Conservation (phyloP, 2,888 invertebrate species). For the Stenchaetothrips biformis region DNA sequence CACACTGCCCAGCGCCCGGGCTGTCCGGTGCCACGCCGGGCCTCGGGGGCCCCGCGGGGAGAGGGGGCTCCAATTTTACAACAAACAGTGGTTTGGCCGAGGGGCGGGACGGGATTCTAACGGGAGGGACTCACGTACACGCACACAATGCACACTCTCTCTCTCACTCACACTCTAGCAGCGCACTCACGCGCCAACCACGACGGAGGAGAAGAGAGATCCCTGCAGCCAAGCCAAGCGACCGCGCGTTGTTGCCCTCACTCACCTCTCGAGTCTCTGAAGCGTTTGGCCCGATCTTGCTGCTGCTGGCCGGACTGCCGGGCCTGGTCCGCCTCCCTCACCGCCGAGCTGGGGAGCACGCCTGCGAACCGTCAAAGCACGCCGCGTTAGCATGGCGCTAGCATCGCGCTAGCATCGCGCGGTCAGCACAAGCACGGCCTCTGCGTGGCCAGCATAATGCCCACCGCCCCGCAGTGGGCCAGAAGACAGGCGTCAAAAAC, state of each 20-base stretch:
- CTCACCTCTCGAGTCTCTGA: constrained; percentile 15
- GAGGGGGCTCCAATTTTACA: background rate
- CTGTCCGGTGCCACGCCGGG: background rate
- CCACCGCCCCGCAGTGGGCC: background rate
- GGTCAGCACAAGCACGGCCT: background rate
- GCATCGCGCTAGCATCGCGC: background rate
- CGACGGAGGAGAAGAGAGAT: too few species aligned
- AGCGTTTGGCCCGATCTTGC: constrained; percentile 3
- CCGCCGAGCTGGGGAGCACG: constrained; percentile 16
- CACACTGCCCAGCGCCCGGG: background rate
- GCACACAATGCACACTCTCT: background rate
- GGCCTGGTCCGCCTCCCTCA: constrained; percentile 20
- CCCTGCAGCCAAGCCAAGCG: too few species aligned
- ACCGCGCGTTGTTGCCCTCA: too few species aligned
- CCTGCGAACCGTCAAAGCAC: background rate
- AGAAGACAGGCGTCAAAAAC: too few species aligned
- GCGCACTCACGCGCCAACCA: background rate
- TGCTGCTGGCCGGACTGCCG: background rate
- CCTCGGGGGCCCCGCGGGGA: background rate
- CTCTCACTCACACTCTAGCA: too few species aligned
- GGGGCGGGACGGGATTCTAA: background rate
- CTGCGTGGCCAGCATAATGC: too few species aligned
- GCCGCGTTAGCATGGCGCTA: background rate
- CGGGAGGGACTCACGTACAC: background rate
- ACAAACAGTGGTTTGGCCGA: background rate